Evolutionary conservation across 1,140 invertebrate species (phyloP), one percentile per base, ranked within the genome.

Genomic region (Adoxophyes honmai): DNA sequence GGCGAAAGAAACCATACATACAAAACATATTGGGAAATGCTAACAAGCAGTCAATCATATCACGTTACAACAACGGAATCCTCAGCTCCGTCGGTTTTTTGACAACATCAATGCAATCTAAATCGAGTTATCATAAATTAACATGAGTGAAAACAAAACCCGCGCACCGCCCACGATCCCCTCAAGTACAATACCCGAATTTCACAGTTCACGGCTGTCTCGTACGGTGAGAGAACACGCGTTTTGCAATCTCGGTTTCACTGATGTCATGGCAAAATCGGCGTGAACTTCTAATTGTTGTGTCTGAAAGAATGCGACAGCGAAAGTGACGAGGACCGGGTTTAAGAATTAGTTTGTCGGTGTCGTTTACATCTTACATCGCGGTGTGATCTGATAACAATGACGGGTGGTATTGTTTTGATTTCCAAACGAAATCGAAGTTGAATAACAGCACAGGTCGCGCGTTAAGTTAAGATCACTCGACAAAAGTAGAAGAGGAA

Each of bases 71-170:
- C 14, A 18, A 44, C 10, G 5, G 15, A 39, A 39, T 39, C 15
- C 11, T 39, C 15, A 14, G 4, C 16, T 0, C 15, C 3, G 39
- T 11, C 21, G 10, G 18, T 7, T n/a, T 33, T 48, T 48, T 21
- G 21, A 38, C 1, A 36, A 48, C 42, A 28, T 13, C n/a, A 28
- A 48, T 48, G 42, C 42, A 48, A 48, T 48, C 18, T 44, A 48
- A 48, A 48, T 48, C 11, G 42, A 48, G 42, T 48, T 48, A 48
- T 48, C 42, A 48, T 48, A 48, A 48, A 48, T 48, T 48, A 48
- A 11, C 42, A 48, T 48, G 42, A n/a, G 42, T 7, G 42, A 48
- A 48, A 48, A 48, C 42, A 48, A 48, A 48, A n/a, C 42, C 42
- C 42, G 16, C 42, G 42, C 42, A 18, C 42, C 42, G 42, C 42